These are phyloP conservation scores for Coptodon rendalli DNA, from an alignment of 2,113 vertebrate species.

Conservation along the genomic window DNA sequence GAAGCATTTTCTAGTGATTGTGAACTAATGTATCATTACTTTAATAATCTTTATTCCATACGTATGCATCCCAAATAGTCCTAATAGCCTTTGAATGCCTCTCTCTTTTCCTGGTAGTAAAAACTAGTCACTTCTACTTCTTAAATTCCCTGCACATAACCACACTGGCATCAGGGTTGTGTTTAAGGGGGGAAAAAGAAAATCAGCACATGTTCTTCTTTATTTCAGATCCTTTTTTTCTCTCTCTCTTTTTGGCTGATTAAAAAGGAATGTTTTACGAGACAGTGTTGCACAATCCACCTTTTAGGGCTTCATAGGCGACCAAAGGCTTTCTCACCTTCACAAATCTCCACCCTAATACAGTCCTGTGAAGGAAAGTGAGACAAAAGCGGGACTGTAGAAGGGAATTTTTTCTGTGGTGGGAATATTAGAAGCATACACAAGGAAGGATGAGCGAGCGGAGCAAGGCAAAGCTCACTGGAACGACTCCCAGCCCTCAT, in stretches of 20 bases:
- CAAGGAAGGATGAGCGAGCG: slow-evolving; percentile 30
- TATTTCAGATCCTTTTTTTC: neutral
- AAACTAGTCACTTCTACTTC: neutral
- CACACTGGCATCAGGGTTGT: neutral
- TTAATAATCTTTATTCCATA: neutral
- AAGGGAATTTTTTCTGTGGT: slow-evolving; percentile 18
- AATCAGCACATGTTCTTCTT: neutral
- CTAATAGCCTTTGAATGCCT: neutral
- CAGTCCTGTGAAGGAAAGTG: neutral
- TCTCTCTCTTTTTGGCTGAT: neutral
- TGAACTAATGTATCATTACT: neutral
- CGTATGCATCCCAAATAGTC: neutral
- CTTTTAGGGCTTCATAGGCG: neutral
- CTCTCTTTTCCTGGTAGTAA: neutral
- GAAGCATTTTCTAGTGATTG: neutral
- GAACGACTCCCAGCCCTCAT: slow-evolving; percentile 37
- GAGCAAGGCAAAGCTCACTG: slow-evolving; percentile 23
- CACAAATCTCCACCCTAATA: neutral
- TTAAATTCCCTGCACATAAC: neutral
- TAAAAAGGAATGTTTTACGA: neutral
- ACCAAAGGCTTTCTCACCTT: neutral
- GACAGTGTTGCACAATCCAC: neutral
- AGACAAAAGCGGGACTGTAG: neutral
- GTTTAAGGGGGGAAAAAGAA: neutral
- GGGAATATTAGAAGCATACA: slow-evolving; percentile 47